These are phyloP conservation scores for Gadus chalcogrammus DNA, from an alignment of 2,113 vertebrate genomes.

Conservation along the genomic window DNA sequence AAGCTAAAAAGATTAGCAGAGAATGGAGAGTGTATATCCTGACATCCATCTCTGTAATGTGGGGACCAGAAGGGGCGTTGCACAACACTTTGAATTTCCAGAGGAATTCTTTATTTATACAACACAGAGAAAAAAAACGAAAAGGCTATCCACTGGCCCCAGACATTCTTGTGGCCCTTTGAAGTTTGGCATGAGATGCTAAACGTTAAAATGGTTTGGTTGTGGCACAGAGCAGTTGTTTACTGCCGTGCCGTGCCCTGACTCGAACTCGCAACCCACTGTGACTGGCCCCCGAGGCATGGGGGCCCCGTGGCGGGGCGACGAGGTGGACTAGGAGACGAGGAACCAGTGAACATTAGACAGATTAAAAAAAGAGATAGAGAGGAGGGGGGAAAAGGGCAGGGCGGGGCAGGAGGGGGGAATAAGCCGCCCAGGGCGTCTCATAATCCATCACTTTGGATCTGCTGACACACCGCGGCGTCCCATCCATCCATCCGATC, in stretches of 20 bases:
- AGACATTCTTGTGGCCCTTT: constrained; percentile 29
- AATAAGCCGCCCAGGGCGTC: constrained; percentile 45
- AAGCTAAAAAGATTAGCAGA: not conserved
- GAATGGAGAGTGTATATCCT: constrained; percentile 26
- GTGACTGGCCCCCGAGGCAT: constrained; percentile 32
- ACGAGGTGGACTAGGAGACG: constrained; percentile 19
- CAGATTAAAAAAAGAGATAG: no score
- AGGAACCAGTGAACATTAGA: no score
- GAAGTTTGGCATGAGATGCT: constrained; percentile 45
- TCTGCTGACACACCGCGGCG: constrained; percentile 61
- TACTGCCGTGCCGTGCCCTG: constrained; percentile 26
- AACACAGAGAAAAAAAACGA: constrained; percentile 18
- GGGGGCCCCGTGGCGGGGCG: constrained; percentile 20
- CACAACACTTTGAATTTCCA: constrained; percentile 28
- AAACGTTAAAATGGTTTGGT: constrained; percentile 49
- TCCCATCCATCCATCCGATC: constrained; percentile 43
- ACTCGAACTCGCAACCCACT: constrained; percentile 45
- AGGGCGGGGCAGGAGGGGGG: constrained; percentile 15
- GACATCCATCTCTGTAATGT: constrained; percentile 50
- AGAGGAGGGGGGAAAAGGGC: no score
- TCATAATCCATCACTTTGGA: constrained; percentile 57
- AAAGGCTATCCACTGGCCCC: constrained; percentile 13
- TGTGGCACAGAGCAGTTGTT: constrained; percentile 18
- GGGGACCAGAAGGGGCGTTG: constrained; percentile 42
- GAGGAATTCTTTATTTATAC: constrained; percentile 41